Evolutionary conservation across 1,140 invertebrate genomes (phyloP), one percentile per base, ranked within the genome.

Genomic region (Leptopilina boulardi): DNA sequence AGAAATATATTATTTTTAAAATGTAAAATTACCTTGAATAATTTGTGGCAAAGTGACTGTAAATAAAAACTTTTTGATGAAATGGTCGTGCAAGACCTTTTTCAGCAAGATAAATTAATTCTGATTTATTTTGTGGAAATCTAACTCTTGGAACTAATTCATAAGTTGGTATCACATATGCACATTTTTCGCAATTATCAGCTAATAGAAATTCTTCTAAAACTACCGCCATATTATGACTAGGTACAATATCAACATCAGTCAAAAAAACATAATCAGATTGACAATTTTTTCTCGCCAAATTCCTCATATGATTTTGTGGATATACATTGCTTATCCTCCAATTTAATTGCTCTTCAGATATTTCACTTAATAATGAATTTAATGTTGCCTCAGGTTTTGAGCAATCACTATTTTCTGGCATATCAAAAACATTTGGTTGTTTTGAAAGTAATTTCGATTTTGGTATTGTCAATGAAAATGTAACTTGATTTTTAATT

Each of bases 161-260:
- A 88, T 97, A 98, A 0, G 96, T 98, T 0, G 98, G 97, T 75
- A 99, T 95, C 3, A 99, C 97, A 89, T 96, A 99, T 2, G 96
- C 97, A 85, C 96, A 97, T 76, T 93, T 90, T 21, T 92, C 92
- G 82, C 92, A 93, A 9, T 91, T 91, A 23, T 88, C 84, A 1
- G 81, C 91, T 23, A 85, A 89, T 0, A 97, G 89, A 86, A 97
- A 98, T 9, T 92, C 90, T 79, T 96, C 94, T 26, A 98, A 88
- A 0, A 92, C 90, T 13, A 92, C 91, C 0, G 94, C 93, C 88
- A 95, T 91, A 74, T 94, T 93, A 56, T 89, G 91, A 78, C 94
- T 94, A 0, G 96, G 96, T 26, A 97, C 94, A 51, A 97, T 96
- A 87, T 98, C 97, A 3, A 97, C 94, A 87, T 97, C 96, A 0